Conservation (phyloP, 2,113 vertebrate species). For the Acanthochromis polyacanthus region DNA sequence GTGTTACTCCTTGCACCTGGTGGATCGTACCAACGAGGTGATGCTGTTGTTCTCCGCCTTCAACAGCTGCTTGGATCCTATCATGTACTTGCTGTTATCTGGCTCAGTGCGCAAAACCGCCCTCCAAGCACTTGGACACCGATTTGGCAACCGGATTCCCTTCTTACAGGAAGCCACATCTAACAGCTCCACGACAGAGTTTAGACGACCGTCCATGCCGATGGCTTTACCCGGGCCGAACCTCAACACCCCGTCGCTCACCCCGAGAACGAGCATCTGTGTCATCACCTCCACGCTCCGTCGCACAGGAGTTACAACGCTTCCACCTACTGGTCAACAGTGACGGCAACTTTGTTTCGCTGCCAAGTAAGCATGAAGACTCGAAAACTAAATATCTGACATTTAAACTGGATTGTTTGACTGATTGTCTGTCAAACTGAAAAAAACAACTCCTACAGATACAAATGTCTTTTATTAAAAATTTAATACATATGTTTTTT, state of each 20-base stretch:
- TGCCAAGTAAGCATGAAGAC: not conserved
- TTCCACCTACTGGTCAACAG: not conserved
- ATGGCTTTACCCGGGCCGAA: not conserved
- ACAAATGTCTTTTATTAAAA: not conserved
- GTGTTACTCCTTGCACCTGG: conserved; percentile 60
- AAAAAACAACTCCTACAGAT: not conserved
- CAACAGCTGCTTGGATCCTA: conserved; percentile 94
- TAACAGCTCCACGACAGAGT: conserved; percentile 88
- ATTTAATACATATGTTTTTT: not conserved
- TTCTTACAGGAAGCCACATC: conserved; percentile 70
- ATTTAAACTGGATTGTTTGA: not conserved
- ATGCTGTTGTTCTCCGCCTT: conserved; percentile 92
- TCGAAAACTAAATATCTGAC: not conserved
- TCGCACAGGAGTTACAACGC: not conserved
- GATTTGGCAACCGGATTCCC: conserved; percentile 51
- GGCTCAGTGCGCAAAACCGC: conserved; percentile 88
- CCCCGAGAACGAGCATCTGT: conserved; percentile 57
- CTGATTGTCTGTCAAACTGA: not conserved
- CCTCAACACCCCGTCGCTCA: conserved; percentile 12
- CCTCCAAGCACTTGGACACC: conserved; percentile 78
- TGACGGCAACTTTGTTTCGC: conserved; percentile 5
- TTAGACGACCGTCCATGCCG: conserved; percentile 17
- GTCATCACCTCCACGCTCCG: conserved; percentile 29
- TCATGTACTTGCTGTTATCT: conserved; percentile 95
- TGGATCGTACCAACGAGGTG: conserved; percentile 90